Evolutionary conservation across 2,113 vertebrate species (phyloP), one percentile per base, ranked within the genome.

Genomic region (Scomber colias): DNA sequence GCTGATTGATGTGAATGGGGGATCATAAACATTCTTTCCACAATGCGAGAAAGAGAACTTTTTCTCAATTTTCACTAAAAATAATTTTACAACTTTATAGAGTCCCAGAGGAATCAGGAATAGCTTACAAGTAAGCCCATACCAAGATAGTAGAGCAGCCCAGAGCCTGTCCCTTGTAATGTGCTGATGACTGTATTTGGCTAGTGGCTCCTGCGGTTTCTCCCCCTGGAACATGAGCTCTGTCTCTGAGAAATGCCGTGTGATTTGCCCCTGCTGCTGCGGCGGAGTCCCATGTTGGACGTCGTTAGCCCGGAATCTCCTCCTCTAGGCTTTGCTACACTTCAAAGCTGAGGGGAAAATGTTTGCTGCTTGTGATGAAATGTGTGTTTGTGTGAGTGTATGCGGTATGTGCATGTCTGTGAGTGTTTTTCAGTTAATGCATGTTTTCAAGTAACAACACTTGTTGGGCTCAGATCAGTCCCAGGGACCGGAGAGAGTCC

Each of bases 111-210:
- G 35, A 46, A 71, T 82, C 51, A 50, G 73, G 71, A 80, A 85
- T 70, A 81, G 46, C 61, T 66, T 68, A 50, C 19, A 62, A 75
- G 21, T 64, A 40, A 79, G 30, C 57, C 50, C 50, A 48, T 48
- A 44, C 30, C 44, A 44, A 57, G 50, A 76, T 82, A 87, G 82
- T 68, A 64, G 30, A 82, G 77, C 30, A 60, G 46, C 40, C 30
- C 30, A 8, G 59, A 60, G 67, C 21, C 66, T 68, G 81, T 83
- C 76, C 62, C 55, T 31, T 73, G 80, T 79, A 86, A 89, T 74
- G 80, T 86, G 73, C 82, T 89, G 89, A 90, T 90, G 92, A 88
- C 87, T 86, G 87, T 88, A 71, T 86, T 92, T 87, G 79, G 78
- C 77, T 75, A 35, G 82, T 49, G 72, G 81, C 83, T 86, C 87